These are phyloP conservation scores for Andrena dorsata DNA, from an alignment of 2,888 invertebrate genomes.

Conservation along the genomic window DNA sequence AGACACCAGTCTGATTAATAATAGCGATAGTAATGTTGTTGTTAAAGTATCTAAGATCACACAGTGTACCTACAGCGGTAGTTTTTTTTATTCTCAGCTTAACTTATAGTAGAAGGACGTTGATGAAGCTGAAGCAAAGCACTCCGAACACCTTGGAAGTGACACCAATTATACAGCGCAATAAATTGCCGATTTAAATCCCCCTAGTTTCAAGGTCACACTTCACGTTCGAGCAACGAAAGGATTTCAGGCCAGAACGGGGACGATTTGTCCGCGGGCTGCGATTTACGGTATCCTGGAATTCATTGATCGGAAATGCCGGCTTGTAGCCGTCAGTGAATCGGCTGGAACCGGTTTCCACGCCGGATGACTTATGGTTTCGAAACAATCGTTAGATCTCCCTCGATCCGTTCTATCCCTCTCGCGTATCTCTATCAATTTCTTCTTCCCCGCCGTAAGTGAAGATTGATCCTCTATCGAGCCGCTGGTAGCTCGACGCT, in stretches of 20 bases:
- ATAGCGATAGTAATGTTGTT: too few species aligned
- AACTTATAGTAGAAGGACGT: too few species aligned
- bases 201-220: too few species aligned
- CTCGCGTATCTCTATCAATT: background rate
- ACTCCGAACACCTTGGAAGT: too few species aligned
- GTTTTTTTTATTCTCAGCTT: too few species aligned
- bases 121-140: too few species aligned
- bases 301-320: slow-evolving; percentile 59
- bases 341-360: slow-evolving; percentile 64
- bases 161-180: too few species aligned
- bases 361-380: slow-evolving; percentile 65
- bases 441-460: background rate
- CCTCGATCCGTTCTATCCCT: slow-evolving; percentile 13
- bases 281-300: slow-evolving; percentile 43
- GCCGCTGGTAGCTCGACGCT: slow-evolving; percentile 37
- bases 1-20: too few species aligned
- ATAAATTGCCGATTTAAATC: too few species aligned
- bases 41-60: too few species aligned
- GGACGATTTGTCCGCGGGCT: slow-evolving; percentile 41
- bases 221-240: too few species aligned
- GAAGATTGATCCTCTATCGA: slow-evolving; percentile 42
- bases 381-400: slow-evolving; percentile 66
- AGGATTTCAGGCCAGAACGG: slow-evolving; percentile 19
- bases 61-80: too few species aligned
- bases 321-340: slow-evolving; percentile 41